Percentiles rank a stretch among this genome's conserved stretches.
phyloP scores from a whole-genome alignment of 1,140 invertebrate genomes.

The Drosophila nannoptera region DNA sequence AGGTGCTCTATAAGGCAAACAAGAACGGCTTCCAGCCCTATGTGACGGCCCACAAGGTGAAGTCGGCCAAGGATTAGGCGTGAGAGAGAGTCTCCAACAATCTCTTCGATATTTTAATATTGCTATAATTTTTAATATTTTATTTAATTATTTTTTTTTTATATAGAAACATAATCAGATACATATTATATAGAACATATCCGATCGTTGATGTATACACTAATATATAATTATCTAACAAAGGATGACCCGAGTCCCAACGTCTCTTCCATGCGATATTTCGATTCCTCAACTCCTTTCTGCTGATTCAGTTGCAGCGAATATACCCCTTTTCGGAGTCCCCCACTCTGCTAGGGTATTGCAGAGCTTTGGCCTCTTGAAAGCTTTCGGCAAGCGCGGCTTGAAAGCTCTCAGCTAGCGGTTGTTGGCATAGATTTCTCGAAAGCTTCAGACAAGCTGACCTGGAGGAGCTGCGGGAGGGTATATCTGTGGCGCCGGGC shows the following conservation, averaged over 20 bases:
- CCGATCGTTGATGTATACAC: no score
- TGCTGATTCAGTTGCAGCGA: not conserved
- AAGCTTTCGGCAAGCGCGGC: not conserved
- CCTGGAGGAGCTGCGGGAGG: not conserved
- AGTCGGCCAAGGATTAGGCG: slow-evolving; percentile 29
- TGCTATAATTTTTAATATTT: not conserved
- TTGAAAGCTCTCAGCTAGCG: not conserved
- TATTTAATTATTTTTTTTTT: no score
- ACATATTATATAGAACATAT: no score
- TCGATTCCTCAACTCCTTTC: no score
- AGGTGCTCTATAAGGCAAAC: slow-evolving; percentile 85
- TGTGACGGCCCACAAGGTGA: slow-evolving; percentile 79
- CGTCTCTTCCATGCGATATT: no score
- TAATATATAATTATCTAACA: no score
- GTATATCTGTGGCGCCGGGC: not conserved
- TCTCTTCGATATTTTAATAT: not conserved
- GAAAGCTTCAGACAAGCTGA: not conserved
- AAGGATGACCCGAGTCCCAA: no score
- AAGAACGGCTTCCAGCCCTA: slow-evolving; percentile 86
- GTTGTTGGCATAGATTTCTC: not conserved
- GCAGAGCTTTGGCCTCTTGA: not conserved
- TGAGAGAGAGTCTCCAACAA: not conserved
- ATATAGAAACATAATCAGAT: no score
- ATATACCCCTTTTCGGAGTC: not conserved
- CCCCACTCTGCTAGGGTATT: not conserved